Evolutionary conservation across 2,113 vertebrate species (phyloP).

Genomic region (Aptenodytes forsteri): DNA sequence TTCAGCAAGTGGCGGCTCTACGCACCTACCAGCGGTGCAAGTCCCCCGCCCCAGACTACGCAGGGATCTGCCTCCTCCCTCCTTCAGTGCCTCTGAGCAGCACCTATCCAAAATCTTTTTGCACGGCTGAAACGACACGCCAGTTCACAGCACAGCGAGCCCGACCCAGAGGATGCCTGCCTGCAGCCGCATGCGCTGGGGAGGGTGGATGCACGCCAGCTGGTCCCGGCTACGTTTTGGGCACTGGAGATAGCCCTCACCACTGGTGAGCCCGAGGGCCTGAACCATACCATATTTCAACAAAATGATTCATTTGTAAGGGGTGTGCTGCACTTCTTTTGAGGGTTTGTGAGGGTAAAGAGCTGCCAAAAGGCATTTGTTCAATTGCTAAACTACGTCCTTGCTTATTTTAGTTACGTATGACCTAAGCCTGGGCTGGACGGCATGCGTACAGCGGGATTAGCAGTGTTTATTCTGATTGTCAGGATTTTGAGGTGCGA

Average conservation of each 20-base stretch:
- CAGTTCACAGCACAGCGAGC: neutral
- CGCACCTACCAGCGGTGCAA: neutral
- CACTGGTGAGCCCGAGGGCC: neutral
- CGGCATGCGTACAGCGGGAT: fast-evolving
- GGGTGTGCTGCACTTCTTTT: neutral
- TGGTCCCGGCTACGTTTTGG: neutral
- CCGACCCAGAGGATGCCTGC: neutral
- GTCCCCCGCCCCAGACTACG: neutral
- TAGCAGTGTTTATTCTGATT: neutral
- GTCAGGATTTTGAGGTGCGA: neutral
- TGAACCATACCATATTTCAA: neutral
- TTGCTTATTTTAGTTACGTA: neutral
- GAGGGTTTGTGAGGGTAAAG: neutral
- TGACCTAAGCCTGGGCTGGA: neutral
- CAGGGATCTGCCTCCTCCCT: neutral
- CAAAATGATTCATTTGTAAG: neutral
- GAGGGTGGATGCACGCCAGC: fast-evolving
- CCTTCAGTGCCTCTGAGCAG: neutral
- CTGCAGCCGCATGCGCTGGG: neutral
- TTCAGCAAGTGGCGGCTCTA: neutral
- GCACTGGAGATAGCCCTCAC: neutral
- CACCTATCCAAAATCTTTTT: neutral
- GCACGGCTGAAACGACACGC: neutral
- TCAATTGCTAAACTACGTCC: neutral
- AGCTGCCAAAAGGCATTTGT: neutral